Base-by-base conservation (phyloP, 2,888 invertebrate species). In the Piscicola geometra region DNA sequence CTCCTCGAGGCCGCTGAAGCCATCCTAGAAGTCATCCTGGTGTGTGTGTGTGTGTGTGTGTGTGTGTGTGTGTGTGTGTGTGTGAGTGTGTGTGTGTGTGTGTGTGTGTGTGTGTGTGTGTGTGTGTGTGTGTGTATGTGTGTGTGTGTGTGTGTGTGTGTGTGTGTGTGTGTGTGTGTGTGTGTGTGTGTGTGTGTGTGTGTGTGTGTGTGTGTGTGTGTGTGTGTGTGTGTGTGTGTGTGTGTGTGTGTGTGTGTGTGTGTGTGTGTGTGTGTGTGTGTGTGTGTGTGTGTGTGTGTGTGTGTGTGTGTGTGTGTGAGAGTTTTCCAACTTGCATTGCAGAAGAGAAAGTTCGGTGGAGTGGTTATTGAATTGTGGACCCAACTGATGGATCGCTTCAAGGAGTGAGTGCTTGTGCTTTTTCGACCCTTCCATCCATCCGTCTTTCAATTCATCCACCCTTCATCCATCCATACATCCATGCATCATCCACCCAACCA, bases 281-380 rank as follows among this genome's bases (percentile, higher is more conserved):
- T 41, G 41, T 41, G 41, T 41, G 41, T 41, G 41, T 41, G 41
- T 41, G 41, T 41, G 41, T 41, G 41, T 41, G 41, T 41, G 41
- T 41, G 41, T 41, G 41, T 41, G 41, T 41, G 41, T 41, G 41
- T 41, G 41, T 41, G 41, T 41, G 41, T 41, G 41, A 9, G 41
- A 9, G 41, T 41, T 5, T 41, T 21, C 21, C 69, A 76, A 70
- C 78, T 67, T 77, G 78, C 78, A 21, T 90, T 90, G 78, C 88
- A 91, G 87, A 89, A 90, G 77, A 90, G 92, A 86, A 89, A 90
- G 79, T 94, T 97, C 86, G 90, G 93, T 86, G 98, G 98, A 0
- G 89, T 92, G 52, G 93, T 95, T 0, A 83, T 98, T 1, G 97
- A 98, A 86, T 89, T 95, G 72, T 93, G 95, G 90, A 91, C 92